Conservation (phyloP, 2,113 vertebrate genomes). For the Cottus gobio region DNA sequence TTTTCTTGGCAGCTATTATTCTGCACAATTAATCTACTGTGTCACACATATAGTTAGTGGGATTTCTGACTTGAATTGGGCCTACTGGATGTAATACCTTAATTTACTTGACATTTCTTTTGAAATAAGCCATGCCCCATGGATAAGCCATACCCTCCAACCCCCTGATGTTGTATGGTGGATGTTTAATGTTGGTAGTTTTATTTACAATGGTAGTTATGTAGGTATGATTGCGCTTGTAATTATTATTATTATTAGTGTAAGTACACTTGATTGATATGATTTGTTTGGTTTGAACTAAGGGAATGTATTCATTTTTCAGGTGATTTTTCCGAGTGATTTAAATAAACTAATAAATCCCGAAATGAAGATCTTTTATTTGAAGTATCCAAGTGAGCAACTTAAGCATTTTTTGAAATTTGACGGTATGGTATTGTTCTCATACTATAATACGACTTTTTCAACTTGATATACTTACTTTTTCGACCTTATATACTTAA, state of each 20-base stretch:
- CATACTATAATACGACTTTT: not conserved
- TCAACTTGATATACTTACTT: too few species aligned
- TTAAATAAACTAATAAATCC: conserved; percentile 79
- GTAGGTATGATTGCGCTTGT: conserved; percentile 81
- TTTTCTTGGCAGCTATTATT: conserved; percentile 79
- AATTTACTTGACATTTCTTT: conserved; percentile 80
- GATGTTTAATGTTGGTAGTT: conserved; percentile 77
- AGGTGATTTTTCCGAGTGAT: conserved; percentile 79
- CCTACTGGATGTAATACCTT: conserved; percentile 78
- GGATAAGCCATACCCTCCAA: conserved; percentile 80
- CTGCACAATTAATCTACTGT: conserved; percentile 77
- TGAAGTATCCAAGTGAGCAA: not conserved
- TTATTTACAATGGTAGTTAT: conserved; percentile 76
- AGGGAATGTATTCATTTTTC: conserved; percentile 82
- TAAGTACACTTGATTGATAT: conserved; percentile 77
- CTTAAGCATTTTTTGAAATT: not conserved
- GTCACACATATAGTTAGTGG: conserved; percentile 62
- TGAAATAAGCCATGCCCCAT: conserved; percentile 82
- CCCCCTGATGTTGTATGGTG: conserved; percentile 78
- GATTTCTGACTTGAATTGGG: conserved; percentile 74
- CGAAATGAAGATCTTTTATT: conserved; percentile 40
- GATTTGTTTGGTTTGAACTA: conserved; percentile 79
- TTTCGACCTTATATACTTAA: too few species aligned
- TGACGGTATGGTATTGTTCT: not conserved
- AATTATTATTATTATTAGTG: conserved; percentile 77